These are phyloP conservation scores for Dynastes hyllus DNA, from an alignment of 2,888 invertebrate genomes.

Conservation along the genomic window DNA sequence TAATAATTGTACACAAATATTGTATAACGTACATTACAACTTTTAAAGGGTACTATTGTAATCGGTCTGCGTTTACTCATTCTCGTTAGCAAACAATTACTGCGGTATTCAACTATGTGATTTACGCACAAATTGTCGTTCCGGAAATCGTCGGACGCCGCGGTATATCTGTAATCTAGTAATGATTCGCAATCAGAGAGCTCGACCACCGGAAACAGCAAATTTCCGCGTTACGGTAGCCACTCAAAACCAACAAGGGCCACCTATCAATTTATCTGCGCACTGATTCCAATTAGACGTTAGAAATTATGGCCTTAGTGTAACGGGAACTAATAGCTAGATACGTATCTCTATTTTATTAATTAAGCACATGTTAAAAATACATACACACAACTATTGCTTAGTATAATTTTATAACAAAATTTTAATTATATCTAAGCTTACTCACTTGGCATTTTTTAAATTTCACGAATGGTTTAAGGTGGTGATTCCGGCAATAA, in stretches of 20 bases:
- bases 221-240: conserved; percentile 20
- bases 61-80: conserved; percentile 17
- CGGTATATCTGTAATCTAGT: conserved; percentile 26
- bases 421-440: too few relatives aligned
- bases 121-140: conserved; percentile 19
- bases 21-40: too few relatives aligned
- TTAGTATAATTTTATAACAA: too few relatives aligned
- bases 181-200: conserved; percentile 30
- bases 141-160: conserved; percentile 19
- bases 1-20: too few relatives aligned
- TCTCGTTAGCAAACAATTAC: conserved; percentile 25
- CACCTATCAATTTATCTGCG: conserved; percentile 14
- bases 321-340: not conserved
- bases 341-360: not conserved
- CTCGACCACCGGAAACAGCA: conserved; percentile 24
- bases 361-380: too few relatives aligned
- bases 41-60: not conserved
- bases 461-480: too few relatives aligned
- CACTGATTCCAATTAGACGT: not conserved
- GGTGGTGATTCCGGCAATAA: too few relatives aligned
- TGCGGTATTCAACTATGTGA: conserved; percentile 13
- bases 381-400: too few relatives aligned
- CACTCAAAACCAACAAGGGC: conserved; percentile 16
- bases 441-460: too few relatives aligned
- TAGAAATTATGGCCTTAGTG: too few relatives aligned